Conservation (phyloP, 2,888 invertebrate genomes). For the Anticlea derivata region DNA sequence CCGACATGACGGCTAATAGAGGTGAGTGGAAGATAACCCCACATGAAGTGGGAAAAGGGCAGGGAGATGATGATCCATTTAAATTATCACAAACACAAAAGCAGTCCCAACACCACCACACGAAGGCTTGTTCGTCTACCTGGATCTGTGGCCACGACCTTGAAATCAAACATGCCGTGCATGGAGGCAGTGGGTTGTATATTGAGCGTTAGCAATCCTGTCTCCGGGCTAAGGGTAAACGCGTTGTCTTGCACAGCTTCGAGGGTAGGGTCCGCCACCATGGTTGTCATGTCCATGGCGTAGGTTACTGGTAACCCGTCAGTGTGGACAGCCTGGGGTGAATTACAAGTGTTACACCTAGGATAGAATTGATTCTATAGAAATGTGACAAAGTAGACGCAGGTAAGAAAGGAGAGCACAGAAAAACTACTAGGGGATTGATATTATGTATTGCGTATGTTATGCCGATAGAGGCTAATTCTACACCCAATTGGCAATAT, state of each 20-base stretch:
- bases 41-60: no score
- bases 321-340: constrained; percentile 82
- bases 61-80: no score
- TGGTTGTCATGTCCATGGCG: constrained; percentile 58
- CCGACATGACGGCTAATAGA: no score
- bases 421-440: no score
- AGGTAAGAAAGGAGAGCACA: no score
- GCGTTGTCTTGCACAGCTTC: constrained; percentile 59
- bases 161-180: constrained; percentile 85
- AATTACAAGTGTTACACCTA: background rate
- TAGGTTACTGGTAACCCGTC: constrained; percentile 74
- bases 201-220: constrained; percentile 76
- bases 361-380: no score
- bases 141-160: constrained; percentile 79
- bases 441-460: no score
- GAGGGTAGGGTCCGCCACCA: constrained; percentile 71
- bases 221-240: constrained; percentile 63
- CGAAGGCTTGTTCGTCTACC: constrained; percentile 48
- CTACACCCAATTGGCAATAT: no score
- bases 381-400: no score
- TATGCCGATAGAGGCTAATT: no score
- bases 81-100: background rate
- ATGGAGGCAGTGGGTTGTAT: constrained; percentile 80
- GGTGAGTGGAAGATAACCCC: no score
- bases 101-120: constrained; percentile 2